Conservation (phyloP, 2,797 vertebrate genomes). For the Telmatherina bonti region DNA sequence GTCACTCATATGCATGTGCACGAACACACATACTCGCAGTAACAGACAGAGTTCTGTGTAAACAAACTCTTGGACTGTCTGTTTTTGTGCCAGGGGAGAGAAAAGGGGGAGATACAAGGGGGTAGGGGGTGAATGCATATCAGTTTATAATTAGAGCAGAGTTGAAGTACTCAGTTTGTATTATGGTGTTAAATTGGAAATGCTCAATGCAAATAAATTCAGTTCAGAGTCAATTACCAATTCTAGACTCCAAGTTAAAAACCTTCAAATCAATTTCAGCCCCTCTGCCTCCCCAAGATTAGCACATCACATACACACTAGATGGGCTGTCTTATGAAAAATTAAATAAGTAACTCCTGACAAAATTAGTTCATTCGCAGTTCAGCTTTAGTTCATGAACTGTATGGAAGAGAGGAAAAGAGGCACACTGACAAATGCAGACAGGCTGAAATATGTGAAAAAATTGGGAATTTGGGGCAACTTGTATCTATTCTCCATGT, state of each 20-base stretch:
- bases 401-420: slow-evolving; percentile 22
- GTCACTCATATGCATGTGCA: slow-evolving; percentile 20
- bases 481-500: slow-evolving; percentile 25
- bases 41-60: slow-evolving; percentile 76
- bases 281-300: slow-evolving; percentile 77
- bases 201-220: slow-evolving; percentile 85
- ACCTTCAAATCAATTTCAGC: slow-evolving; percentile 82
- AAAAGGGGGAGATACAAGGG: slow-evolving; percentile 16
- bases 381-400: slow-evolving; percentile 70
- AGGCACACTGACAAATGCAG: not conserved
- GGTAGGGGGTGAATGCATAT: slow-evolving; percentile 77
- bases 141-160: slow-evolving; percentile 86
- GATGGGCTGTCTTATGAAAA: slow-evolving; percentile 66
- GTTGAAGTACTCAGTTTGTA: slow-evolving; percentile 83
- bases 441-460: slow-evolving; percentile 8
- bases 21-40: slow-evolving; percentile 39
- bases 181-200: slow-evolving; percentile 82
- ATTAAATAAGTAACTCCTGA: slow-evolving; percentile 69
- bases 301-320: slow-evolving; percentile 67
- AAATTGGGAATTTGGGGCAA: slow-evolving; percentile 11
- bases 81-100: slow-evolving; percentile 82
- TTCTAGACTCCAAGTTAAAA: slow-evolving; percentile 77
- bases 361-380: slow-evolving; percentile 66
- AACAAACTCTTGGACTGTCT: slow-evolving; percentile 82
- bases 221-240: slow-evolving; percentile 84